Evolutionary conservation across 30 jellyfish, hydroid and myxozoan genomes (phyloP), one percentile per base, ranked within the genome.

Genomic region (Aurelia aurita): DNA sequence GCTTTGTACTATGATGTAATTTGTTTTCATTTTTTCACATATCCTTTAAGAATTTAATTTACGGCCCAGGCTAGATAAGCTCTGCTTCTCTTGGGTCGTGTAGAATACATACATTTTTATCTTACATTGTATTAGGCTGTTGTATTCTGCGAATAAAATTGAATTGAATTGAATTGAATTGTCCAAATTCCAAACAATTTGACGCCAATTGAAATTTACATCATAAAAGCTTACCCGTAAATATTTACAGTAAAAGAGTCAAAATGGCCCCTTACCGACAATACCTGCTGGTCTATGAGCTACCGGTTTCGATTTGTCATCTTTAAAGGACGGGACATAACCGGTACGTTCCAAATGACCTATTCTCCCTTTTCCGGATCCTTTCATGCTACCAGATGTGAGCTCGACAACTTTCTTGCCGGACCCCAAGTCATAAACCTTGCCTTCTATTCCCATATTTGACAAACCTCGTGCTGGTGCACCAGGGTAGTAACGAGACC

Each of bases 401-500:
- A 94, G 81, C 71, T 94, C 99, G 16, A 94, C 99, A 47, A 94
- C 93, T 49, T 94, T 94, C 72, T 88, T 88, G 35, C 99, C 99
- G 49, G 93, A 71, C 34, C 99, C 99, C 22, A 88, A 54, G 64
- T 94, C 99, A 55, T 87, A 73, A 23, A 94, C 97, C 49, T 95
- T 91, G 11, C 97, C 99, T 67, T 94, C 99, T 13, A 94, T 78
- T 21, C 91, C 96, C 87, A 87, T 87, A 58, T 86, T 86, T 16
- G 88, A 29, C 27, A 85, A 29, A 59, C 95, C 96, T 79, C 87
- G 93, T 28, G 84, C 68, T 47, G 97, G 97, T 21, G 96, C 97
- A 27, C 99, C 99, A 5, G 99, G 99, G 34, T 94, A 88, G 81
- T 94, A 94, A 39, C 99, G 84, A 19, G 99, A 77, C 27, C 95